phyloP scores from a whole-genome alignment of 2,888 invertebrate genomes.

The Chromoteleia sp. region DNA sequence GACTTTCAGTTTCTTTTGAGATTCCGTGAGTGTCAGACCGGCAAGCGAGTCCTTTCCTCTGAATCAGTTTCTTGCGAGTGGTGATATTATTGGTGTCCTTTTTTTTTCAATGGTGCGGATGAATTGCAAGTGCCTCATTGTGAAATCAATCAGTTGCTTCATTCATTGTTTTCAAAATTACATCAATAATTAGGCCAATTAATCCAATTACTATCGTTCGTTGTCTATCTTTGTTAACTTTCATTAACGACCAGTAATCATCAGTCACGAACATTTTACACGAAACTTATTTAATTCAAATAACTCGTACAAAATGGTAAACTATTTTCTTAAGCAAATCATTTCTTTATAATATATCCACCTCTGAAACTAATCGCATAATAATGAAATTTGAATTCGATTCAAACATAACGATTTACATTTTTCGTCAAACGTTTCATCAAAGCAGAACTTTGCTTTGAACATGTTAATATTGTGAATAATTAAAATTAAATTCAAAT shows the following conservation, averaged over 20 bases:
- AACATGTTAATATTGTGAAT: too few relatives aligned
- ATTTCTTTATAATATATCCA: too few relatives aligned
- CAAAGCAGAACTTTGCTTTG: too few relatives aligned
- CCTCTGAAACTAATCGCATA: too few relatives aligned
- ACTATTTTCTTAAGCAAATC: too few relatives aligned
- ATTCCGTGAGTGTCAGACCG: conserved; percentile 79
- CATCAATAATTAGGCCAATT: background rate
- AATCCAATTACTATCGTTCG: conserved; percentile 5
- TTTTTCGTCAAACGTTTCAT: too few relatives aligned
- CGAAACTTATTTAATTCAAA: too few relatives aligned
- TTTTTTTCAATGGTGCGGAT: conserved; percentile 55
- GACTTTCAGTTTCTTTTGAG: conserved; percentile 83
- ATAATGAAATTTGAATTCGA: too few relatives aligned
- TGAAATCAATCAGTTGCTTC: conserved; percentile 25
- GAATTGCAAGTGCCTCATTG: conserved; percentile 33
- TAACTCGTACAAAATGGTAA: too few relatives aligned
- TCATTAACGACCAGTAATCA: background rate
- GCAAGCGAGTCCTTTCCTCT: conserved; percentile 75
- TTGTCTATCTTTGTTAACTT: background rate
- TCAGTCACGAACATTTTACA: background rate
- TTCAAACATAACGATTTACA: too few relatives aligned
- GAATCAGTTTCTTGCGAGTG: conserved; percentile 40
- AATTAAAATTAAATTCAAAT: too few relatives aligned
- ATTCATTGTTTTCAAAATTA: conserved; percentile 21
- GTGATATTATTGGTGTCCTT: conserved; percentile 27